Conservation (phyloP, 2,797 vertebrate genomes). For the Lycodopsis pacificus region DNA sequence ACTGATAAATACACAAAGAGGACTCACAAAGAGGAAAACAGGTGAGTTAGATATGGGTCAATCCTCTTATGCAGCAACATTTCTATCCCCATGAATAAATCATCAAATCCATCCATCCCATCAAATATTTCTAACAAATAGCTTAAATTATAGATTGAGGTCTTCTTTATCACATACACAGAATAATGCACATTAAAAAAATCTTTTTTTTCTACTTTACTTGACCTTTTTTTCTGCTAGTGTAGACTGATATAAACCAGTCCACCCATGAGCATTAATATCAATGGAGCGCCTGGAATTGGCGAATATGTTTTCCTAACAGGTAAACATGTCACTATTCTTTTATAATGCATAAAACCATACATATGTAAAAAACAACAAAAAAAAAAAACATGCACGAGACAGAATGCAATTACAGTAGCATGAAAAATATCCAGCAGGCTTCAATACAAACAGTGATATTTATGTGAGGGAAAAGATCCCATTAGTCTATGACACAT, state of each 20-base stretch:
- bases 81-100: neutral
- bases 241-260: neutral
- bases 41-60: neutral
- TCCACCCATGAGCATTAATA: neutral
- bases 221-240: neutral
- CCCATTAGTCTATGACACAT: conserved; percentile 4
- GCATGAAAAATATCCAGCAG: neutral
- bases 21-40: neutral
- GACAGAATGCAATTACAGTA: neutral
- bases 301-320: neutral
- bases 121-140: neutral
- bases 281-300: neutral
- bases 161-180: neutral
- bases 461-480: neutral
- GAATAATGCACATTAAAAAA: neutral
- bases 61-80: neutral
- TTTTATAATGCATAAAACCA: neutral
- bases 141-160: neutral
- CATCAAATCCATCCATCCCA: neutral
- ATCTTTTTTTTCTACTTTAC: neutral
- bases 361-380: neutral
- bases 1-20: neutral
- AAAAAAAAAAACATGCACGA: neutral
- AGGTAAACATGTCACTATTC: neutral
- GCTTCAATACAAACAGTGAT: neutral